Base-by-base conservation (phyloP, 2,888 invertebrate species). In the Philereme transversata region DNA sequence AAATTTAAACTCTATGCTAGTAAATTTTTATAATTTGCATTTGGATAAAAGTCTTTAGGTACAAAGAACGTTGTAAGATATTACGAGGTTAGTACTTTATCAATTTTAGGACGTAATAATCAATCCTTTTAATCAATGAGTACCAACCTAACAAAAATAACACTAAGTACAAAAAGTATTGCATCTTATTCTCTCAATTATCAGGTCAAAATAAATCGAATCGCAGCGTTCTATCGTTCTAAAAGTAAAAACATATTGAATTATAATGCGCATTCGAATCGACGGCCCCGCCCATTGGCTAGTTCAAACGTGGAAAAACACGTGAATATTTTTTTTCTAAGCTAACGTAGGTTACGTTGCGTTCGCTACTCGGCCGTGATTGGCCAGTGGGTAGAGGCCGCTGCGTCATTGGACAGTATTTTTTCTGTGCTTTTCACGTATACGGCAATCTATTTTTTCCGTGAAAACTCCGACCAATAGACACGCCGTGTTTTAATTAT, bases 391-490 rank as follows among this genome's bases (percentile, higher is more conserved):
- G 55, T 65, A 67, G 68, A 69, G 48, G 72, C 77, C 78, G 72
- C 70, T 75, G 65, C 80, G 77, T 72, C 78, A 90, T 90, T 91
- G 91, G 91, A 76, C 74, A 78, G 77, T 81, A 87, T 91, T 90
- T 87, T 91, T 90, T 84, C 83, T 70, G 79, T 81, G 81, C 87
- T 90, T 92, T 90, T 86, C 88, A 89, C 90, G 88, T 88, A 84
- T 83, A 86, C 84, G 87, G 85, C 77, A 71, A 78, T 78, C 77
- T 72, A 77, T 88, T 91, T 87, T 90, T 86, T 86, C 82, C 79
- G 78, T 79, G 86, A 84, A 90, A 86, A 86, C 81, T 73, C 75
- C 78, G 76, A 75, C 91, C 90, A 91, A 91, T 92, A 83, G 90
- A 77, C 78, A 78, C 78, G 73, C 69, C 70, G 78, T 82, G 73